Conservation (phyloP, 30 jellyfish, hydroid and myxozoan species). For the Thelohanellus kitauei region DNA sequence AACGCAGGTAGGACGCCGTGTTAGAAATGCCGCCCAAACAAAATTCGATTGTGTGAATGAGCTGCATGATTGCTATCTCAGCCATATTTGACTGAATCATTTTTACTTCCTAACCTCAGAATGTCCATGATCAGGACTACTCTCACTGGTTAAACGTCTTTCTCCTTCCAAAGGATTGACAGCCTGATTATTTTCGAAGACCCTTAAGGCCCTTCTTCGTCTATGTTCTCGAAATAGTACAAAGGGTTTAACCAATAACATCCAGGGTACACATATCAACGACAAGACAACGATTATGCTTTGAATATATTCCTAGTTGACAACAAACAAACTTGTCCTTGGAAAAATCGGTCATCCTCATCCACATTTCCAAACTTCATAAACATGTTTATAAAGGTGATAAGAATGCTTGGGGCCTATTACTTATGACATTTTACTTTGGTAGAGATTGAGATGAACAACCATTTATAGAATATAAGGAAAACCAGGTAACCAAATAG, state of each 20-base stretch:
- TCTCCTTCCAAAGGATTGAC: too few species aligned
- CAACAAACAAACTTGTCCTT: neutral
- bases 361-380: conserved; percentile 30
- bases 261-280: conserved; percentile 64
- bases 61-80: conserved; percentile 25
- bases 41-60: conserved; percentile 70
- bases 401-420: conserved; percentile 60
- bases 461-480: conserved; percentile 73
- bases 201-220: too few species aligned
- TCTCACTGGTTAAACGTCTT: too few species aligned
- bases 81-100: neutral
- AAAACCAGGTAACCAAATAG: conserved; percentile 59
- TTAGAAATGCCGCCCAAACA: conserved; percentile 85
- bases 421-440: too few species aligned
- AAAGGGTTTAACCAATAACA: conserved; percentile 55
- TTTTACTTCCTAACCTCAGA: too few species aligned
- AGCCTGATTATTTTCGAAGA: too few species aligned
- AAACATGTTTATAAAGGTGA: conserved; percentile 63
- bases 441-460: too few species aligned
- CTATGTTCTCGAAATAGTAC: too few species aligned
- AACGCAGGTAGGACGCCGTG: conserved; percentile 85
- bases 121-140: too few species aligned
- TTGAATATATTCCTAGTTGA: conserved; percentile 20
- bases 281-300: conserved; percentile 29
- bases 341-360: too few species aligned